Evolutionary conservation across 92 coral and sea anemone genomes (phyloP).

Genomic region (Parazoanthus atlanticus): DNA sequence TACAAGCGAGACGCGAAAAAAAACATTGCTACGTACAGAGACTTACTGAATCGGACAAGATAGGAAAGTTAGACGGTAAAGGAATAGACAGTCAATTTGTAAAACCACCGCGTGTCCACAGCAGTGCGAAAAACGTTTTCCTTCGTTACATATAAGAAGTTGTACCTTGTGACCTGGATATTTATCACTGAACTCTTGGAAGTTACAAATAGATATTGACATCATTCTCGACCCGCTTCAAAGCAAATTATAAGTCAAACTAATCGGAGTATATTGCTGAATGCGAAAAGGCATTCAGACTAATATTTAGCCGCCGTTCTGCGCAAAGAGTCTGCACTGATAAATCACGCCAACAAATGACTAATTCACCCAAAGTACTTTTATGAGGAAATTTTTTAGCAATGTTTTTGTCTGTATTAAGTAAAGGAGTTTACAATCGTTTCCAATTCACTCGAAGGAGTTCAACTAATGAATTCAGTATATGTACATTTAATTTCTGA

Average conservation of each 20-base stretch:
- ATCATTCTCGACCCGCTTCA: background rate
- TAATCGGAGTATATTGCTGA: background rate
- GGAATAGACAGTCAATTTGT: background rate
- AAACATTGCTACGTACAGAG: background rate
- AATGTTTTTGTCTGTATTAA: no score
- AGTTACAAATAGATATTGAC: background rate
- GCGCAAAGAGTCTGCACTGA: no score
- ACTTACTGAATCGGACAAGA: background rate
- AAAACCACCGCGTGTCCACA: background rate
- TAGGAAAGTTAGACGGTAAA: background rate
- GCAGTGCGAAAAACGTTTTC: background rate
- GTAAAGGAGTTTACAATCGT: no score
- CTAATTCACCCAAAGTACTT: no score
- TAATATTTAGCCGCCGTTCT: no score
- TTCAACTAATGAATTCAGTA: no score
- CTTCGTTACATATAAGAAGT: background rate
- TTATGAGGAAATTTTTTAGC: no score
- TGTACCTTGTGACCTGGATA: background rate
- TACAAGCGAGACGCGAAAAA: background rate
- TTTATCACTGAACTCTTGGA: background rate
- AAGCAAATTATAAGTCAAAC: background rate
- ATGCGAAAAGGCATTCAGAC: background rate
- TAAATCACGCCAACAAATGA: no score
- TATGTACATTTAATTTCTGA: no score
- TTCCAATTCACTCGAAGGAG: no score